A percentile compares a stretch with the other conserved stretches of the same genome.
phyloP scores from a whole-genome alignment of 2,113 vertebrate species.

The Etheostoma cragini region DNA sequence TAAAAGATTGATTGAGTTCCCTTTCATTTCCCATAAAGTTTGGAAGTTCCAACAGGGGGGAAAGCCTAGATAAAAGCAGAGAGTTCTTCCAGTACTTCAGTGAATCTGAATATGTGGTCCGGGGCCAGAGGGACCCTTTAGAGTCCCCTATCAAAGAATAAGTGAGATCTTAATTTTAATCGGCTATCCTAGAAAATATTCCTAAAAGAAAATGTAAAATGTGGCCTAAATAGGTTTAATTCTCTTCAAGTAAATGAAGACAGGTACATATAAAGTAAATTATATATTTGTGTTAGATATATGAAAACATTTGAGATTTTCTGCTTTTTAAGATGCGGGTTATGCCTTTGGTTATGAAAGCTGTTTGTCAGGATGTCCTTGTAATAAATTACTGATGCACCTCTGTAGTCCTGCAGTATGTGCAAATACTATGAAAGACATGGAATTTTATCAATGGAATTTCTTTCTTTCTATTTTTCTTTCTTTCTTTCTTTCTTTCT shows the following conservation, averaged over 20 bases:
- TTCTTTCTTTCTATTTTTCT: slow-evolving; percentile 6
- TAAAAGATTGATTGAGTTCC: slow-evolving; percentile 63
- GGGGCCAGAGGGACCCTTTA: not conserved
- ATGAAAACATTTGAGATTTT: not conserved
- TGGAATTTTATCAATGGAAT: not conserved
- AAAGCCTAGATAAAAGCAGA: slow-evolving; percentile 18
- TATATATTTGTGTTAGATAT: not conserved
- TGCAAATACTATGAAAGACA: not conserved
- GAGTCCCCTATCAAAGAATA: not conserved
- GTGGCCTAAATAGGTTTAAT: not conserved
- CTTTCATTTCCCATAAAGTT: slow-evolving; percentile 41
- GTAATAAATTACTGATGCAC: not conserved
- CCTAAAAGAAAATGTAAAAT: not conserved
- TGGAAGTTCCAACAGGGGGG: slow-evolving; percentile 29
- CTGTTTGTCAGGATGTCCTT: not conserved
- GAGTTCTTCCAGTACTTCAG: slow-evolving; percentile 10
- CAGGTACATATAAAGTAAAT: not conserved
- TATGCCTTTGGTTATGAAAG: not conserved
- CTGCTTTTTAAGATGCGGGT: not conserved
- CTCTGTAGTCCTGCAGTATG: slow-evolving; percentile 2
- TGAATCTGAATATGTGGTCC: slow-evolving; percentile 19
- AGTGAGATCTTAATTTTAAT: not conserved
- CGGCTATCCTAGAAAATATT: not conserved
- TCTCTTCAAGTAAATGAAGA: not conserved
- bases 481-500: slow-evolving; percentile 20